Evolutionary conservation across 2,797 vertebrate species (phyloP), one percentile per base, ranked within the genome.

Genomic region (Otolemur crassicaudatus): DNA sequence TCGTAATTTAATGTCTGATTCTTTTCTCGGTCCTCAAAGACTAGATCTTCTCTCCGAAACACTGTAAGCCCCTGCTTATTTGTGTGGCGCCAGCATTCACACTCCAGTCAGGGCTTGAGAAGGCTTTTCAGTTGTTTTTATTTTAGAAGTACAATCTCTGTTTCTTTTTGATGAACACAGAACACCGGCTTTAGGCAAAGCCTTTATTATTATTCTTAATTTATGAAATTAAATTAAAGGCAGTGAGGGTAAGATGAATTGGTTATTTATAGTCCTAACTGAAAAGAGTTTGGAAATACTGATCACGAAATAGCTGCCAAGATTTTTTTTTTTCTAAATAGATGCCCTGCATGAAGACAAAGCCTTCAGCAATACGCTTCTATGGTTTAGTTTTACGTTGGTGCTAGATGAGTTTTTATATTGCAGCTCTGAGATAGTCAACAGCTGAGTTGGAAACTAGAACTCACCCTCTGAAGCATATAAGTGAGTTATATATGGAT

Each of bases 401-500:
- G 60, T 72, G 77, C 84, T 37, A 46, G 20, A 2, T 43, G 17
- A 88, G 65, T 94, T 97, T 96, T 96, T 82, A 95, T 75, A 73
- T 34, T 87, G 86, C 46, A 88, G 25, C 90, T 96, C 96, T 80
- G 87, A 97, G 96, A 89, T 69, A 77, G 53, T 63, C 9, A 92
- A 76, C 95, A 97, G 94, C 86, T 97, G 94, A 94, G 84, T 82
- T 73, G 16, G 80, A 96, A 91, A 63, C 60, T 79, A 73, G 84
- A 96, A 88, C n/a, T 86, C 31, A 8, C 65, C 31, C 43, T 87
- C 69, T 72, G 92, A 97, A 97, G 95, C 76, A 53, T 37, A 73
- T 22, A 63, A 70, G 72, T 60, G 29, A 94, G 75, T 43, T 37
- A 63, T 16, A 49, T n/a, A 67, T 19, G 49, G 37, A 37, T 93